These are phyloP conservation scores for Plutella xylostella DNA, from an alignment of 2,888 invertebrate species.

Conservation along the genomic window DNA sequence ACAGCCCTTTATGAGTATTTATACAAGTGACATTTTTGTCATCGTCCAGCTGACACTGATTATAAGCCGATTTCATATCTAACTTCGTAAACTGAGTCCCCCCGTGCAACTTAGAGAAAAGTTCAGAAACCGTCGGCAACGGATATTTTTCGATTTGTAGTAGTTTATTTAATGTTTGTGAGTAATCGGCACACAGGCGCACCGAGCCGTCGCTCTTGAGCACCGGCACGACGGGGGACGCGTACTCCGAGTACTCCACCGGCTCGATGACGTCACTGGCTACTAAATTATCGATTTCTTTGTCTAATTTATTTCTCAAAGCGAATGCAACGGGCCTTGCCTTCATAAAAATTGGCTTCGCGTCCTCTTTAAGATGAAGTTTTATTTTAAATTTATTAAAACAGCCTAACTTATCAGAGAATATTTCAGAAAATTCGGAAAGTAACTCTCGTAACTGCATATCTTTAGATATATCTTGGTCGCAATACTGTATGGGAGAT, in stretches of 20 bases:
- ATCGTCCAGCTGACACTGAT: constrained; percentile 9
- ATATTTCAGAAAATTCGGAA: not conserved
- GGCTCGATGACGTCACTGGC: no score
- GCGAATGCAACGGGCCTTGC: constrained; percentile 7
- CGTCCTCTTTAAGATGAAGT: constrained; percentile 7
- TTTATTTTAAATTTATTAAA: not conserved
- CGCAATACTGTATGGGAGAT: not conserved
- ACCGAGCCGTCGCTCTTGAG: no score
- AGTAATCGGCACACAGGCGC: no score
- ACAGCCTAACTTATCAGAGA: not conserved
- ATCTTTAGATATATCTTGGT: not conserved
- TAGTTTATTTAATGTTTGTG: constrained; percentile 10
- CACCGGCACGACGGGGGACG: no score
- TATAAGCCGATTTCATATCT: constrained; percentile 10
- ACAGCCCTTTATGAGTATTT: constrained; percentile 13
- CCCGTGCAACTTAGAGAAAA: constrained; percentile 10
- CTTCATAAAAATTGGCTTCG: constrained; percentile 5
- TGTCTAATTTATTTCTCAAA: constrained; percentile 9
- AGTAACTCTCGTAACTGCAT: not conserved
- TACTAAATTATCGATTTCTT: no score
- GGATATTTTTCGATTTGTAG: constrained; percentile 9
- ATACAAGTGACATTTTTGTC: constrained; percentile 9
- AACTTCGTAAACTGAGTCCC: constrained; percentile 11
- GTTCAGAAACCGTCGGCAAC: no score
- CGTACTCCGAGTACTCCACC: no score